Conservation (phyloP, 2,113 vertebrate species). For the Clupea harengus region DNA sequence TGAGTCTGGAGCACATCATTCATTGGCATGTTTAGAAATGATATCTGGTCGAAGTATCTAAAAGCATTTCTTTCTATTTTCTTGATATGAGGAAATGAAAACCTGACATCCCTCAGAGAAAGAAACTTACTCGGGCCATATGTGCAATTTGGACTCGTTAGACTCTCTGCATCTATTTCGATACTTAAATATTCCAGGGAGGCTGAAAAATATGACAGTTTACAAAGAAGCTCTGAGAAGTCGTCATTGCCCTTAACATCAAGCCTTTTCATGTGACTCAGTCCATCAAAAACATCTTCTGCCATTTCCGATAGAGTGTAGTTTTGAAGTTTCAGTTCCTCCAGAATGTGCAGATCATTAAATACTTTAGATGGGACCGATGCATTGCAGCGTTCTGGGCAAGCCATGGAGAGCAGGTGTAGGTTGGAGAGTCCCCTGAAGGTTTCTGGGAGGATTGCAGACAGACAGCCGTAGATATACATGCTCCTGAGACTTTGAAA, state of each 20-base stretch:
- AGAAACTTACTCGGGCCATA: not conserved
- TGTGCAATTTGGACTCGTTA: not conserved
- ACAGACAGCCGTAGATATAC: too few relatives aligned
- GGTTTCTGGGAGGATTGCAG: not conserved
- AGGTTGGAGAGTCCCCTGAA: not conserved
- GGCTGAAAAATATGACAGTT: not conserved
- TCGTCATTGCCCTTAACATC: not conserved
- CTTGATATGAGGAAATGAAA: not conserved
- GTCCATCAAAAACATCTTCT: too few relatives aligned
- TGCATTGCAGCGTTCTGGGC: too few relatives aligned
- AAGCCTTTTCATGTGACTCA: too few relatives aligned
- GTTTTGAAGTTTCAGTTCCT: too few relatives aligned
- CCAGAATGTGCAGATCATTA: not conserved
- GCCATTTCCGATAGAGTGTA: too few relatives aligned
- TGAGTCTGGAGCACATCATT: not conserved
- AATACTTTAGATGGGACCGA: too few relatives aligned
- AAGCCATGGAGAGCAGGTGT: too few relatives aligned
- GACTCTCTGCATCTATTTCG: not conserved
- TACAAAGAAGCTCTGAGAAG: not conserved
- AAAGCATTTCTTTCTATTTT: not conserved
- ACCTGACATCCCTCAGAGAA: not conserved
- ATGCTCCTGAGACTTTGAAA: too few relatives aligned
- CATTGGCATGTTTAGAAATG: not conserved
- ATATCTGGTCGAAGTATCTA: not conserved
- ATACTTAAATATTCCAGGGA: not conserved